These are phyloP conservation scores for Genyomyrus donnyi DNA, from an alignment of 2,113 vertebrate genomes.

Conservation along the genomic window DNA sequence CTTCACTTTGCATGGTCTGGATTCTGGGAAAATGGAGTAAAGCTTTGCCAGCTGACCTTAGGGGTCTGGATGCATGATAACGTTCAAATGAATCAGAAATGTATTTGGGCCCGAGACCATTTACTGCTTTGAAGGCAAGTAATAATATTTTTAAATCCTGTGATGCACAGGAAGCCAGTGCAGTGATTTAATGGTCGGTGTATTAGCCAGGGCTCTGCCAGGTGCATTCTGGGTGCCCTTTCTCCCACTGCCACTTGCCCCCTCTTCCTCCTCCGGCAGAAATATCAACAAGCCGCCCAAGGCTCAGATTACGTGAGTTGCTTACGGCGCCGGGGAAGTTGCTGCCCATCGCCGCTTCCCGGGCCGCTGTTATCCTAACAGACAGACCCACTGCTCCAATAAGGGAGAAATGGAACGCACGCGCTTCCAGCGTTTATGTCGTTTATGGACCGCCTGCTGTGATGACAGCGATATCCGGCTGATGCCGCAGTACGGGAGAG, in stretches of 20 bases:
- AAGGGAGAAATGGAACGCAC: neutral
- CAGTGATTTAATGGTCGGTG: neutral
- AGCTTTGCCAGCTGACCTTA: neutral
- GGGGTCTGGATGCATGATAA: neutral
- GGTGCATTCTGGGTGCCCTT: neutral
- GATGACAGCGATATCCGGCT: neutral
- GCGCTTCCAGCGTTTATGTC: neutral
- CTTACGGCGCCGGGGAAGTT: neutral
- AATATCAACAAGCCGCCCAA: neutral
- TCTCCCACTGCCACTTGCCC: neutral
- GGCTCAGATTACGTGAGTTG: neutral
- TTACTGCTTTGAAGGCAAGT: neutral
- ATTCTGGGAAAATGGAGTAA: neutral
- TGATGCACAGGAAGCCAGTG: neutral
- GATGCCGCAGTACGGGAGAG: neutral
- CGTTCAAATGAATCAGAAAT: neutral
- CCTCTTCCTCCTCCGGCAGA: neutral
- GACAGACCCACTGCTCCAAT: neutral
- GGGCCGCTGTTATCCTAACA: no score
- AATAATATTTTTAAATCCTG: neutral
- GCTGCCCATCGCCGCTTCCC: neutral
- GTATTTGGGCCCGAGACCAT: neutral
- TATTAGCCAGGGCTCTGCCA: neutral
- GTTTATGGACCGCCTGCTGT: neutral
- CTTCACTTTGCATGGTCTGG: neutral